A percentile compares a stretch with the other conserved stretches of the same genome.
Conservation (phyloP, 2,113 vertebrate species). For the Solea solea region DNA sequence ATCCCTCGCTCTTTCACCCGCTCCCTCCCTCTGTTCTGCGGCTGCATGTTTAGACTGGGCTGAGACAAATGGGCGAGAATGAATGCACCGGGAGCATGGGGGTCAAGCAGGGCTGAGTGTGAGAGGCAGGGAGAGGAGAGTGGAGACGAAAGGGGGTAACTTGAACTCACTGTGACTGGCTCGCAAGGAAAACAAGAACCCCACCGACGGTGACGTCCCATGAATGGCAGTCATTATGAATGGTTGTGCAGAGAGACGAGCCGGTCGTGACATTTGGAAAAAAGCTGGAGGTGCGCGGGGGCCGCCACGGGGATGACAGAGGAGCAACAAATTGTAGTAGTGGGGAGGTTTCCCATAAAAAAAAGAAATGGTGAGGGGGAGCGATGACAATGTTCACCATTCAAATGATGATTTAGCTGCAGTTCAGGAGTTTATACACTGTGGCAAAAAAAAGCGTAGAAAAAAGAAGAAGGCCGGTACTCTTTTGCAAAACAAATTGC, state of each 20-base stretch:
- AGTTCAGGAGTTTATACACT: neutral
- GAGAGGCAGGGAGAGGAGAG: conserved; percentile 38
- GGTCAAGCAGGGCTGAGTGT: conserved; percentile 70
- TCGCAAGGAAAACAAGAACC: conserved; percentile 59
- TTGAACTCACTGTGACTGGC: conserved; percentile 55
- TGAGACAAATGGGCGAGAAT: conserved; percentile 72
- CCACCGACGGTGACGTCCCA: conserved; percentile 42
- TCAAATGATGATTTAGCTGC: no score
- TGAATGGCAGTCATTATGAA: conserved; percentile 63
- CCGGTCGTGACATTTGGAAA: conserved; percentile 22
- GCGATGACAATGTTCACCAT: neutral
- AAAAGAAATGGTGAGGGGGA: neutral
- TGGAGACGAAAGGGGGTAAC: conserved; percentile 47
- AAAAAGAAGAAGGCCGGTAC: neutral
- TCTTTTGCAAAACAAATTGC: neutral
- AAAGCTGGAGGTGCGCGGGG: neutral
- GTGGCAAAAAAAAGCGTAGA: neutral
- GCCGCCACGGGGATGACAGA: conserved; percentile 3
- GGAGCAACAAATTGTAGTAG: conserved; percentile 20
- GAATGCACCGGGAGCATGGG: conserved; percentile 58
- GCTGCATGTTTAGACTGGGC: conserved; percentile 78
- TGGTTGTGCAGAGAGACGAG: conserved; percentile 34
- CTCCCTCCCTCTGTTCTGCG: conserved; percentile 17
- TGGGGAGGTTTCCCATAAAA: conserved; percentile 5
- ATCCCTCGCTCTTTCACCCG: conserved; percentile 35